Percentiles rank a stretch among this genome's conserved stretches.
Conservation (phyloP, 1,140 invertebrate genomes). For the Lerema accius region DNA sequence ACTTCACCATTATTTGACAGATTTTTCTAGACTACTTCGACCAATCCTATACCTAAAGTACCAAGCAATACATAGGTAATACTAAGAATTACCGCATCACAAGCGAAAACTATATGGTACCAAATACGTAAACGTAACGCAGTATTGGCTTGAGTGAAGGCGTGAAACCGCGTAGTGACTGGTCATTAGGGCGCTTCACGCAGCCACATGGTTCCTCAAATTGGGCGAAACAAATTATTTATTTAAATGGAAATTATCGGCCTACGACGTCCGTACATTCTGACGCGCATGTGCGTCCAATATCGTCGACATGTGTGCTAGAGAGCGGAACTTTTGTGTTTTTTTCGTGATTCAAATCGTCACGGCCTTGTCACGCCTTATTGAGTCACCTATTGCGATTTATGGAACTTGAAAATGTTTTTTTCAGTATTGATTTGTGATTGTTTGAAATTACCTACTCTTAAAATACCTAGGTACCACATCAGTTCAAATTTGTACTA, state of each 20-base stretch:
- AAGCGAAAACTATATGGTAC: no score
- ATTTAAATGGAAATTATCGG: slow-evolving; percentile 79
- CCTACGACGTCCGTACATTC: slow-evolving; percentile 58
- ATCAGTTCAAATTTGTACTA: no score
- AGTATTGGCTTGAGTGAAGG: slow-evolving; percentile 65
- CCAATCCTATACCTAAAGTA: no score
- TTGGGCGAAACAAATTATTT: slow-evolving; percentile 77
- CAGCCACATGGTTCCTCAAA: slow-evolving; percentile 69
- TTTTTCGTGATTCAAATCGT: slow-evolving; percentile 42
- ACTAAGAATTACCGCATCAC: no score
- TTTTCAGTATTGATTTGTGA: no score
- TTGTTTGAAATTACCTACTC: no score
- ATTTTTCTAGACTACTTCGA: no score
- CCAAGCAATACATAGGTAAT: no score
- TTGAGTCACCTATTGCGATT: slow-evolving; percentile 24
- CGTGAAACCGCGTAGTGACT: slow-evolving; percentile 75
- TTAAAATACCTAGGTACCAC: no score
- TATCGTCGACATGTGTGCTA: slow-evolving; percentile 58
- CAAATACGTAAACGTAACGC: no score
- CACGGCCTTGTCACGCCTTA: slow-evolving; percentile 48
- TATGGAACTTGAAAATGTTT: no score
- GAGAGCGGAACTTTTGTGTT: slow-evolving; percentile 47
- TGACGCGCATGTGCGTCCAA: slow-evolving; percentile 62
- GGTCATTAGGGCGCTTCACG: slow-evolving; percentile 64
- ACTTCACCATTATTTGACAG: no score